Evolutionary conservation across 2,113 vertebrate genomes (phyloP).

Genomic region (Neolamprologus sp.): DNA sequence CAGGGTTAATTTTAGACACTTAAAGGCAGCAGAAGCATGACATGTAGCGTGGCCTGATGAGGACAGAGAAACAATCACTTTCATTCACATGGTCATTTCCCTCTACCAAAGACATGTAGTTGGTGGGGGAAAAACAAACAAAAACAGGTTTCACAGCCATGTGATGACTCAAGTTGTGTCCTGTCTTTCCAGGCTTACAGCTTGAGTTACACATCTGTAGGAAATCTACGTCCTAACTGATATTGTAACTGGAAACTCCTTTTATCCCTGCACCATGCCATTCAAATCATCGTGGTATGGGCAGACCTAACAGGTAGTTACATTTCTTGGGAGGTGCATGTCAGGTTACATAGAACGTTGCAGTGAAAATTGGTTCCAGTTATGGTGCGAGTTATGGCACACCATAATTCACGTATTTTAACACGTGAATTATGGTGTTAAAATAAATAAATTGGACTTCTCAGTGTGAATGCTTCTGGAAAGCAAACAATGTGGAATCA

Average conservation of each 20-base stretch:
- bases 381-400: background rate
- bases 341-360: background rate
- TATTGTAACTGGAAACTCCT: background rate
- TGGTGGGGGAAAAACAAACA: background rate
- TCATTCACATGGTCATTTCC: background rate
- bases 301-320: background rate
- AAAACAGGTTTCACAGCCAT: background rate
- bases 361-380: background rate
- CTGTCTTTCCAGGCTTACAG: background rate
- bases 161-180: background rate
- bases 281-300: background rate
- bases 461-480: background rate
- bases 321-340: background rate
- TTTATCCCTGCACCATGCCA: background rate
- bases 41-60: background rate
- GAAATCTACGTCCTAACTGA: background rate
- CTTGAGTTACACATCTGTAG: background rate
- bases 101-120: background rate
- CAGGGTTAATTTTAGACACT: background rate
- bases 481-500: background rate
- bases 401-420: background rate
- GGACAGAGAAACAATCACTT: background rate
- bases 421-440: background rate
- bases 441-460: background rate
- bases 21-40: background rate